Evolutionary conservation across 2,113 vertebrate species (phyloP).

Genomic region (Etheostoma spectabile): DNA sequence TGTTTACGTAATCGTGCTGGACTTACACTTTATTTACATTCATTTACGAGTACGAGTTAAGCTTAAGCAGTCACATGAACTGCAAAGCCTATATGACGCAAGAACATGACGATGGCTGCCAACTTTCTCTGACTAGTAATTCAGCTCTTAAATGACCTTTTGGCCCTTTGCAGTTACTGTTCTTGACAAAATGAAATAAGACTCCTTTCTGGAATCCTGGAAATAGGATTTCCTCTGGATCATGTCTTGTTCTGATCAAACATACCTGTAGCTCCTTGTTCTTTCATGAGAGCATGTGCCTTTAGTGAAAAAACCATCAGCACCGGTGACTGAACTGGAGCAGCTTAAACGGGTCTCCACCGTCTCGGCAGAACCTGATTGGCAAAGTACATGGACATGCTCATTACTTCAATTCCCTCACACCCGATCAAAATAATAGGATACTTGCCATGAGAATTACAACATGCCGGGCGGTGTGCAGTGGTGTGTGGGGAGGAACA

Average conservation of each 20-base stretch:
- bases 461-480: constrained; percentile 33
- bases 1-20: neutral
- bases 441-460: constrained; percentile 50
- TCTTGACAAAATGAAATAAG: neutral
- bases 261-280: neutral
- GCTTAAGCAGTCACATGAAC: neutral
- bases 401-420: constrained; percentile 75
- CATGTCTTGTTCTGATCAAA: neutral
- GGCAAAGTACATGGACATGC: neutral
- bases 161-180: neutral
- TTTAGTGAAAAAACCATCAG: constrained; percentile 16
- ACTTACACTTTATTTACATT: constrained; percentile 5
- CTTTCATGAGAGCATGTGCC: neutral
- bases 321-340: constrained; percentile 16
- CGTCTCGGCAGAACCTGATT: constrained; percentile 13
- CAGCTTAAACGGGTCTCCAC: constrained; percentile 35
- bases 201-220: neutral
- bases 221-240: constrained; percentile 24
- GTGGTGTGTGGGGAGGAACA: constrained; percentile 56
- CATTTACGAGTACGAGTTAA: neutral
- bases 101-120: neutral
- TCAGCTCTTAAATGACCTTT: neutral
- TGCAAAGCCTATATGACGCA: neutral
- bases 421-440: constrained; percentile 70
- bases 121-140: neutral